Percentiles rank a stretch among this genome's conserved stretches.
Evolutionary conservation across 1,140 invertebrate genomes (phyloP).

Genomic region (Drosophila lini): DNA sequence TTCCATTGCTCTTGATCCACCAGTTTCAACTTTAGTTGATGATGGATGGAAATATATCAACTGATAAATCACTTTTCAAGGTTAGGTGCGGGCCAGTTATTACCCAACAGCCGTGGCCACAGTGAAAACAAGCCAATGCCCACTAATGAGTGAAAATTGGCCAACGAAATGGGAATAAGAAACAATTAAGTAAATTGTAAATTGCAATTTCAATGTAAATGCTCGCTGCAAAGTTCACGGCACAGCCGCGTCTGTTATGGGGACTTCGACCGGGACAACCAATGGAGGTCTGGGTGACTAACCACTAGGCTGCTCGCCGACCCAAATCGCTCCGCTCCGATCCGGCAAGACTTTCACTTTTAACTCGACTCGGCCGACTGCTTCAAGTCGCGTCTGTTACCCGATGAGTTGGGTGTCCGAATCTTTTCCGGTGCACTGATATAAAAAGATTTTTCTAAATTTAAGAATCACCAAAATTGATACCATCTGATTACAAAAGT

Average conservation of each 20-base stretch:
- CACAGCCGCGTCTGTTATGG: constrained; percentile 27
- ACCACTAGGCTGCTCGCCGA: constrained; percentile 35
- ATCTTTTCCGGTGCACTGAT: constrained; percentile 11
- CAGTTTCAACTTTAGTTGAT: not conserved
- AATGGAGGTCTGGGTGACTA: constrained; percentile 30
- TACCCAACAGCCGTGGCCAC: constrained; percentile 41
- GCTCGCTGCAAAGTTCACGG: constrained; percentile 69
- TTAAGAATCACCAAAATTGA: no score
- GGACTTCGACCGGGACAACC: constrained; percentile 14
- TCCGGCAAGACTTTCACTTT: constrained; percentile 73
- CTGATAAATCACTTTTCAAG: constrained; percentile 17
- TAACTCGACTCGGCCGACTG: constrained; percentile 50
- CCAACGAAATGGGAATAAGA: constrained; percentile 58
- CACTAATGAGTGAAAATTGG: constrained; percentile 71
- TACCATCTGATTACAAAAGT: not conserved
- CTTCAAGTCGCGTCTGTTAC: constrained; percentile 23
- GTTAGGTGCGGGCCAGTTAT: constrained; percentile 40
- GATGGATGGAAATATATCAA: not conserved
- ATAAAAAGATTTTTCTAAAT: not conserved
- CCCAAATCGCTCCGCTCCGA: constrained; percentile 51
- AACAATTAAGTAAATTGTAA: constrained; percentile 75
- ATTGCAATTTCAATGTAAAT: constrained; percentile 73
- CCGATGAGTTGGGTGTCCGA: constrained; percentile 22
- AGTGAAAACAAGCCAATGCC: constrained; percentile 29
- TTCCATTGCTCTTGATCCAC: no score